These are phyloP conservation scores for Drosophila lacteicornis DNA, from an alignment of 1,140 invertebrate species.

Conservation along the genomic window DNA sequence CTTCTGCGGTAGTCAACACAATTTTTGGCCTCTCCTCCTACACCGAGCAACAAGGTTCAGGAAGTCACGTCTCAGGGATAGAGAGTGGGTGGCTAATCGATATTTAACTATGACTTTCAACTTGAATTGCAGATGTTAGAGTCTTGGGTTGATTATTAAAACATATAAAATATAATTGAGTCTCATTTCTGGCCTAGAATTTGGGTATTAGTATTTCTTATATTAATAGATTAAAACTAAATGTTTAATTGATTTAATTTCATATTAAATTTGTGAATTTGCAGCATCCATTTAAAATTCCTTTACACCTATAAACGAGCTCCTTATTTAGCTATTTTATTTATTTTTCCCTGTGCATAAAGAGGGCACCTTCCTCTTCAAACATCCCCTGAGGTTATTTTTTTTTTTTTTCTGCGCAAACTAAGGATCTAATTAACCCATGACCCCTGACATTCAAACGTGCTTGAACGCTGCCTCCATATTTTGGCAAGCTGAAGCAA, in stretches of 20 bases:
- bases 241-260: not conserved
- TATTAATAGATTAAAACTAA: not conserved
- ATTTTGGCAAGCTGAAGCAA: not conserved
- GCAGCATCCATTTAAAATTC: too few species aligned
- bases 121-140: not conserved
- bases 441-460: constrained; percentile 16
- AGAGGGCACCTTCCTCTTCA: constrained; percentile 5
- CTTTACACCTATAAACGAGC: not conserved
- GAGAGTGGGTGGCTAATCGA: not conserved
- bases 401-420: constrained; percentile 14
- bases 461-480: not conserved
- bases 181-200: not conserved
- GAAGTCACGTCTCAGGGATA: constrained; percentile 37
- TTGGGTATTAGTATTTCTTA: not conserved
- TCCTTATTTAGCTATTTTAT: too few species aligned
- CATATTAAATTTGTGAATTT: too few species aligned
- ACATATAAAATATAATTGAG: too few species aligned
- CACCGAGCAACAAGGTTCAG: constrained; percentile 62
- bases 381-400: constrained; percentile 15
- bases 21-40: constrained; percentile 45
- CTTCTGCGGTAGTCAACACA: constrained; percentile 57
- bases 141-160: too few species aligned
- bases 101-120: constrained; percentile 1
- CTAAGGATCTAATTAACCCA: constrained; percentile 19
- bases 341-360: not conserved